phyloP scores from a whole-genome alignment of 2,113 vertebrate species.

The Rattus norvegicus region DNA sequence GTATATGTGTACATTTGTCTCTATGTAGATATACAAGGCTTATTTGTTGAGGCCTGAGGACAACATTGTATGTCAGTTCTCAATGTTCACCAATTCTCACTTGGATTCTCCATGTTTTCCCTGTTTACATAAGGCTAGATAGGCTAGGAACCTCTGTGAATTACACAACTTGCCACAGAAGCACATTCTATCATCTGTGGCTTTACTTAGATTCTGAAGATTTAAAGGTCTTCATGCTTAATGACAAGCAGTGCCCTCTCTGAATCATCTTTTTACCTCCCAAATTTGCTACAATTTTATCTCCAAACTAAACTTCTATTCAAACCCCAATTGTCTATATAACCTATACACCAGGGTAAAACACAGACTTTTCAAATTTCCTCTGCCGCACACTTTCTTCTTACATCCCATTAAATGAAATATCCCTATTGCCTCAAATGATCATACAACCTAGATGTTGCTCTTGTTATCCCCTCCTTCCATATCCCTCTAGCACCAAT shows the following conservation, averaged over 20 bases:
- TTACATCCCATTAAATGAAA: background rate
- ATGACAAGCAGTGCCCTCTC: too few species aligned
- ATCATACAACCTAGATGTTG: background rate
- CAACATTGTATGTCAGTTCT: background rate
- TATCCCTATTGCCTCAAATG: background rate
- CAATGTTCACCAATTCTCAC: background rate
- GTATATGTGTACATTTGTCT: background rate
- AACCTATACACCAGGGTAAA: background rate
- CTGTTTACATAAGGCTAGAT: background rate
- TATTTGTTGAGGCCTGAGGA: background rate
- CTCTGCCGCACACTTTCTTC: background rate
- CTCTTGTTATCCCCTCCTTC: background rate
- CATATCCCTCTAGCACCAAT: background rate
- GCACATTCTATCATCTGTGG: background rate
- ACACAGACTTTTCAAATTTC: background rate
- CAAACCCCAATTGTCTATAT: background rate
- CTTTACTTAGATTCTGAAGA: background rate
- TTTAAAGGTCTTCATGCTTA: background rate
- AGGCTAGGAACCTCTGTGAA: background rate
- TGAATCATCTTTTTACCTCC: background rate
- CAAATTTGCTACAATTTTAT: background rate
- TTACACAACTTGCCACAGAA: background rate
- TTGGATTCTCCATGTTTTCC: background rate
- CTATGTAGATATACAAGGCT: background rate
- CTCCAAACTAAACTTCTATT: background rate